Conservation (phyloP, 2,888 invertebrate genomes). For the Strigamia crassipes region DNA sequence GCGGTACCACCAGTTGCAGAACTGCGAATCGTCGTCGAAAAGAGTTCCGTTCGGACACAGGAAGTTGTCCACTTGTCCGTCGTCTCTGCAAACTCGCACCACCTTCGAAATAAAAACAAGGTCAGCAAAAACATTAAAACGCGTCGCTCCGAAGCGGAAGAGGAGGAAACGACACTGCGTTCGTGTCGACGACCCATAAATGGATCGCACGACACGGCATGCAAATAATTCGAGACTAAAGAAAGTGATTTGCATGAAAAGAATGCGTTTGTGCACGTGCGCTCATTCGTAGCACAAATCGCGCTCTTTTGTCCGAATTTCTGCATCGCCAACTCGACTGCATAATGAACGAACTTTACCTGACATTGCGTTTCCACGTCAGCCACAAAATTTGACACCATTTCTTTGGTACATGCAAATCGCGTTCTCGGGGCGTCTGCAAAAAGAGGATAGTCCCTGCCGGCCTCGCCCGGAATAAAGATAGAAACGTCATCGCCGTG, state of each 20-base stretch:
- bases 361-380: constrained; percentile 43
- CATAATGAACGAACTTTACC: not conserved
- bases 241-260: constrained; percentile 4
- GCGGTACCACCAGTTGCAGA: constrained; percentile 47
- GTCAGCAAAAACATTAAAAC: too few relatives aligned
- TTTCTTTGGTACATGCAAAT: constrained; percentile 12
- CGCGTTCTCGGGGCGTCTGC: not conserved
- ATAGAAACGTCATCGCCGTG: not conserved
- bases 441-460: constrained; percentile 44
- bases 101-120: not conserved
- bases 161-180: not conserved
- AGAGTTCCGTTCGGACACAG: constrained; percentile 46
- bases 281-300: not conserved
- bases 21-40: constrained; percentile 44
- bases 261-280: not conserved
- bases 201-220: not conserved
- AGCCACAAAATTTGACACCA: constrained; percentile 25
- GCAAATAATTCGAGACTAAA: not conserved
- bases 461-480: constrained; percentile 46
- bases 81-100: constrained; percentile 41
- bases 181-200: not conserved
- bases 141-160: not conserved
- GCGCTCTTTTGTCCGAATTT: not conserved
- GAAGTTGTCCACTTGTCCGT: constrained; percentile 43
- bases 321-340: not conserved